phyloP scores from a whole-genome alignment of 2,888 invertebrate species.

The Diaperis boleti region DNA sequence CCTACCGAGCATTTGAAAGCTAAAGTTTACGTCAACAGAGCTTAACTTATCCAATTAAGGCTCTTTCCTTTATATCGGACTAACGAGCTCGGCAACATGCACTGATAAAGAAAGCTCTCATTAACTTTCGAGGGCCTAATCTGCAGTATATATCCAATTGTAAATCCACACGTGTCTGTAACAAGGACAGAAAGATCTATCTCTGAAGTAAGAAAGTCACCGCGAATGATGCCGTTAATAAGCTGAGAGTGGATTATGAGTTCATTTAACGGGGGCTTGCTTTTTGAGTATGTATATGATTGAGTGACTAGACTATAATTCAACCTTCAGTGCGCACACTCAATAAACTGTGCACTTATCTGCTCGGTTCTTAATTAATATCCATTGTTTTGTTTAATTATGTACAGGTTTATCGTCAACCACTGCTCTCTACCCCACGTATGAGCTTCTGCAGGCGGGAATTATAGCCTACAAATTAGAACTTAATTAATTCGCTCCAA shows the following conservation, averaged over 20 bases:
- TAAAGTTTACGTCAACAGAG: constrained; percentile 62
- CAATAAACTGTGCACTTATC: constrained; percentile 36
- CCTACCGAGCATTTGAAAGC: constrained; percentile 57
- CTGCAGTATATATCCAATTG: constrained; percentile 48
- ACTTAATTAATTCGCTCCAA: constrained; percentile 34
- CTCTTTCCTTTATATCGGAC: constrained; percentile 61
- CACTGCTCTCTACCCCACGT: constrained; percentile 8
- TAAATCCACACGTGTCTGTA: constrained; percentile 45
- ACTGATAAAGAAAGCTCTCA: constrained; percentile 61
- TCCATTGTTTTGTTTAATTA: constrained; percentile 41
- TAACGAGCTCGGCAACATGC: constrained; percentile 62
- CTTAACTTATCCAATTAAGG: constrained; percentile 65
- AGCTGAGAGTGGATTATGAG: constrained; percentile 40
- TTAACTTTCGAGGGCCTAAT: constrained; percentile 57
- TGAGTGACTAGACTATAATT: constrained; percentile 19
- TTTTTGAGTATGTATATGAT: constrained; percentile 41
- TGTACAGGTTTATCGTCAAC: constrained; percentile 34
- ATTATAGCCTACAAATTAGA: constrained; percentile 37
- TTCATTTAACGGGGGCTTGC: constrained; percentile 40
- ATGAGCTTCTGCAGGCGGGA: constrained; percentile 30
- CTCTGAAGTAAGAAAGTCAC: constrained; percentile 8
- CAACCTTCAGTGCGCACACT: constrained; percentile 24
- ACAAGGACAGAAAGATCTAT: constrained; percentile 34
- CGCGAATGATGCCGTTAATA: constrained; percentile 29
- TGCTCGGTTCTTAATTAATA: constrained; percentile 39